These are phyloP conservation scores for Verasper variegatus DNA, from an alignment of 2,113 vertebrate genomes.

Conservation along the genomic window DNA sequence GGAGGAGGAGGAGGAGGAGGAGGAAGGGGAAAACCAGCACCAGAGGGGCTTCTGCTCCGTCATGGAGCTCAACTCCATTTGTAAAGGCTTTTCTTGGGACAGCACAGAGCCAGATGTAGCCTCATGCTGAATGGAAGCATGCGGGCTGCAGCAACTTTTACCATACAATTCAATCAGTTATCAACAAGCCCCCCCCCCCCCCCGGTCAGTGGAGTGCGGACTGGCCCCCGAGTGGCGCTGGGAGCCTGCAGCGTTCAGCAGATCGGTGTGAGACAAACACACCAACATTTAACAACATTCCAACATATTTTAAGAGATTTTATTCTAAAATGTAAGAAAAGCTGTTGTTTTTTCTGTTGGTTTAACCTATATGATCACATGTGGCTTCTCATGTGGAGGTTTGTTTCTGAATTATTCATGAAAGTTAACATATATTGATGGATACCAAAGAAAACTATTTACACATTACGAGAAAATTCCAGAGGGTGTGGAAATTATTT, in stretches of 20 bases:
- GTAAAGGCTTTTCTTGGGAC: slow-evolving; percentile 67
- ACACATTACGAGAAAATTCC: background rate
- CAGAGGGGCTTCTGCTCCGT: slow-evolving; percentile 71
- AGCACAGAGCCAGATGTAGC: slow-evolving; percentile 56
- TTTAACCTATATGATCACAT: background rate
- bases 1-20: background rate
- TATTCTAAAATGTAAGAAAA: no score
- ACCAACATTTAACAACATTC: background rate
- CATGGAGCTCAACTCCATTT: slow-evolving; percentile 79
- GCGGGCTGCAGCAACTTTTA: slow-evolving; percentile 29
- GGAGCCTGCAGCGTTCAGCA: background rate
- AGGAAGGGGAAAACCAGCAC: slow-evolving; percentile 69
- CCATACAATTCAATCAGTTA: slow-evolving; percentile 54
- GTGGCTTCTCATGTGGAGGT: slow-evolving; percentile 14
- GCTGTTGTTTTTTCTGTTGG: background rate
- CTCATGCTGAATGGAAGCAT: slow-evolving; percentile 22
- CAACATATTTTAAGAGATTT: background rate
- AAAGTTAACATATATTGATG: background rate
- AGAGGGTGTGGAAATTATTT: background rate
- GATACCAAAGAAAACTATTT: background rate
- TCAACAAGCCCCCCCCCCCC: slow-evolving; percentile 4
- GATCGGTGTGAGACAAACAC: background rate
- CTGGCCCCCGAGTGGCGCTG: background rate
- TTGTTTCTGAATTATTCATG: slow-evolving; percentile 51
- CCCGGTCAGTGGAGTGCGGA: background rate